Evolutionary conservation across 2,888 invertebrate species (phyloP).

Genomic region (Lissocephala sabroskyi): DNA sequence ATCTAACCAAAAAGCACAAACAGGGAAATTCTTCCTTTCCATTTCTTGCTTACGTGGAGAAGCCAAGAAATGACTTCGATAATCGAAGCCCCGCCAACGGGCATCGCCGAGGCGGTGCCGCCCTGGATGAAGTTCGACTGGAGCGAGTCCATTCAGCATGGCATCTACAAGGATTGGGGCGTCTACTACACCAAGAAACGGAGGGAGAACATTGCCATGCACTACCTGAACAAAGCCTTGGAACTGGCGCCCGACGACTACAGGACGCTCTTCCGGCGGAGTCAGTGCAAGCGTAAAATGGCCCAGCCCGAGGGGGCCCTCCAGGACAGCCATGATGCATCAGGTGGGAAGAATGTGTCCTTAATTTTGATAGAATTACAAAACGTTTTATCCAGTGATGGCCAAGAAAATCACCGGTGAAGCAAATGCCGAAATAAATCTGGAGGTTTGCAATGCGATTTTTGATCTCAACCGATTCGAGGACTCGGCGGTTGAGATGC

Average conservation of each 20-base stretch:
- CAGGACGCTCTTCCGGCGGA: constrained; percentile 54
- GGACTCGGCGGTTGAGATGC: constrained; percentile 51
- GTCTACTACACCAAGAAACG: too few species aligned
- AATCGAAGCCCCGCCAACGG: background rate
- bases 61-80: constrained; percentile 19
- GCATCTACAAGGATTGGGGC: too few species aligned
- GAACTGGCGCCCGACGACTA: constrained; percentile 47
- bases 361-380: background rate
- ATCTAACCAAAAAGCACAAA: too few species aligned
- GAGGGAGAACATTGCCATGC: too few species aligned
- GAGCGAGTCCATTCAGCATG: too few species aligned
- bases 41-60: too few species aligned
- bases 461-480: constrained; percentile 66
- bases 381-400: constrained; percentile 20
- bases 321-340: constrained; percentile 47
- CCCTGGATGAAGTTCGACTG: too few species aligned
- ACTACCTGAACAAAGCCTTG: constrained; percentile 60
- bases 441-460: constrained; percentile 65
- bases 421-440: constrained; percentile 48
- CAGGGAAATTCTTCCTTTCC: too few species aligned
- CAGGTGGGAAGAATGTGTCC: constrained; percentile 31
- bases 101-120: too few species aligned
- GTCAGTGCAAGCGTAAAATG: constrained; percentile 54
- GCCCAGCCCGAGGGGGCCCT: constrained; percentile 54
- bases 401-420: constrained; percentile 3